Evolutionary conservation across 1,140 invertebrate species (phyloP).

Genomic region (Bombus waltoni): DNA sequence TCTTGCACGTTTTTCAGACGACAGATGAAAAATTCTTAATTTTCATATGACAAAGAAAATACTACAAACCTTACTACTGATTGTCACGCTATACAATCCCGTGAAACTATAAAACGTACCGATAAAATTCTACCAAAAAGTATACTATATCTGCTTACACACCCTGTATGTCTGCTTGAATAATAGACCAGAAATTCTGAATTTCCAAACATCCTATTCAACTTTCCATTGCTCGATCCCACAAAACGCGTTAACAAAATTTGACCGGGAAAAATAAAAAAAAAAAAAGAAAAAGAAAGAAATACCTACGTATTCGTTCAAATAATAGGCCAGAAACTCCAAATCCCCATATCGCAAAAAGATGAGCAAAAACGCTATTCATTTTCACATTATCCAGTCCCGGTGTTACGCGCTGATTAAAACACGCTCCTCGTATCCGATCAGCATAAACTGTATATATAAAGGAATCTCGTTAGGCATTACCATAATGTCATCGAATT

Average conservation of each 20-base stretch:
- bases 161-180: not conserved
- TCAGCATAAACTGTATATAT: slow-evolving; percentile 42
- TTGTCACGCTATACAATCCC: too few relatives aligned
- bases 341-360: not conserved
- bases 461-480: slow-evolving; percentile 63
- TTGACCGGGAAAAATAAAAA: too few relatives aligned
- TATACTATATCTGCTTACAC: too few relatives aligned
- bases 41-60: too few relatives aligned
- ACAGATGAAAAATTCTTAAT: too few relatives aligned
- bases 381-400: not conserved
- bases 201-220: not conserved
- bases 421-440: slow-evolving; percentile 8
- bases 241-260: not conserved
- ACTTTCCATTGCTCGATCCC: not conserved
- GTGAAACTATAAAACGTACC: too few relatives aligned
- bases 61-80: too few relatives aligned
- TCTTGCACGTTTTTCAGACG: too few relatives aligned
- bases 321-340: not conserved
- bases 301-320: not conserved
- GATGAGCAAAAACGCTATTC: not conserved
- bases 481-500: slow-evolving; percentile 69
- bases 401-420: slow-evolving; percentile 33
- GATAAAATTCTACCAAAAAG: too few relatives aligned
- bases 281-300: too few relatives aligned
- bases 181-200: not conserved